These are phyloP conservation scores for Alexandromys oeconomus DNA, from an alignment of 2,797 vertebrate species.

Conservation along the genomic window DNA sequence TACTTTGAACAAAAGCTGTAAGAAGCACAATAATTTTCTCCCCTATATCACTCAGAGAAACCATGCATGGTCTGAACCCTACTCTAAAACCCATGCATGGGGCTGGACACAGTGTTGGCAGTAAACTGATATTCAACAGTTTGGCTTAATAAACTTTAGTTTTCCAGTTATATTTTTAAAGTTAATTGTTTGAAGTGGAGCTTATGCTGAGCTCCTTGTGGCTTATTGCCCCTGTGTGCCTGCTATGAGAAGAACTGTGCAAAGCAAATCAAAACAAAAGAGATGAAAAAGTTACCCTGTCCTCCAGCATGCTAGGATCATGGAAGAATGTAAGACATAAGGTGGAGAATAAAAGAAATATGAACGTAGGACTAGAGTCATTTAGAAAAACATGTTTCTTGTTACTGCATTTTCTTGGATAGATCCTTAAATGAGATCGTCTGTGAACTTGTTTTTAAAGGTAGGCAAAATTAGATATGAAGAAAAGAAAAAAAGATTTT, in stretches of 20 bases:
- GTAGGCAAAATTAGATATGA: not conserved
- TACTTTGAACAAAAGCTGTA: slow-evolving; percentile 35
- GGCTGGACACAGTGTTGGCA: not conserved
- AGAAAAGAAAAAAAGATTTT: slow-evolving; percentile 6
- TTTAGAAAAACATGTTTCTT: not conserved
- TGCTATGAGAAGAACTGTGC: slow-evolving; percentile 20
- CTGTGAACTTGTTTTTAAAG: not conserved
- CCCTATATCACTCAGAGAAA: not conserved
- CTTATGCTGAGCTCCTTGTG: not conserved
- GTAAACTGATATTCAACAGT: slow-evolving; percentile 17
- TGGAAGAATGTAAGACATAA: not conserved
- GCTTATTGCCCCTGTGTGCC: not conserved
- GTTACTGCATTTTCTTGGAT: not conserved
- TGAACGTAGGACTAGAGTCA: not conserved
- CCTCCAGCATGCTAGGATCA: not conserved
- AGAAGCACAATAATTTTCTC: not conserved
- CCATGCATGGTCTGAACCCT: too few relatives aligned
- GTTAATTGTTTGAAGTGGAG: slow-evolving; percentile 22
- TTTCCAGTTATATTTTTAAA: not conserved
- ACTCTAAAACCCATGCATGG: not conserved
- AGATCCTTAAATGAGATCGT: not conserved
- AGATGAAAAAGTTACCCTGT: not conserved
- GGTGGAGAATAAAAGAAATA: not conserved
- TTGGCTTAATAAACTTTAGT: slow-evolving; percentile 3
- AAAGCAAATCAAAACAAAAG: not conserved